Evolutionary conservation across 2,797 vertebrate species (phyloP), one percentile per base, ranked within the genome.

Genomic region (Spea hammondii): DNA sequence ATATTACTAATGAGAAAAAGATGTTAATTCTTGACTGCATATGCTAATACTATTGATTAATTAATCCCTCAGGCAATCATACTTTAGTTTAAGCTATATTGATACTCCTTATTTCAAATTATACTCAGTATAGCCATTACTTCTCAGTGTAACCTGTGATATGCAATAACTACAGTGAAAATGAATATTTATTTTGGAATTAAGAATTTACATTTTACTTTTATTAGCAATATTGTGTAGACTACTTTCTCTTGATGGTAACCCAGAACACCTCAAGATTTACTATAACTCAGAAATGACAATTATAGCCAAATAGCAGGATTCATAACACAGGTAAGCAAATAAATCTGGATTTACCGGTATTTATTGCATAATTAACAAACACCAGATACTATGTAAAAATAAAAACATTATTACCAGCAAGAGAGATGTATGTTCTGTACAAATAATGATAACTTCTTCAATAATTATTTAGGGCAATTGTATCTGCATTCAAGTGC

Each of bases 361-460:
- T 32, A 77, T 81, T 76, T 81, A 81, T 81, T 72, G 64, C 54
- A 59, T 55, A 67, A 72, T 53, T 50, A 72, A 70, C 69, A 80
- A 60, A 53, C 48, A 17, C 44, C 9, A 70, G 78, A 79, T 74
- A 74, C 59, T 74, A 46, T 64, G 54, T 74, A 79, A 79, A 76
- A 72, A 72, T 76, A 69, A 68, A 76, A 81, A 81, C 74, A 60
- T 81, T 72, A 81, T 72, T 76, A 62, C 68, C 62, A 49, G 51
- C 13, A 6, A 76, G 78, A 75, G 78, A 79, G 74, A 79, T 79
- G 78, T 70, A 70, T 75, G 72, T 64, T 64, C 72, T 32, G 32
- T 55, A 51, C 66, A 75, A 54, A 57, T 68, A 79, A 65, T 50
- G 70, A 50, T 70, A 70, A 65, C 72, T 70, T 76, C 65, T 68